Percentiles rank a stretch among this genome's conserved stretches.
These are phyloP conservation scores for Petromus typicus DNA, from an alignment of 2,113 vertebrate genomes.

Conservation along the genomic window DNA sequence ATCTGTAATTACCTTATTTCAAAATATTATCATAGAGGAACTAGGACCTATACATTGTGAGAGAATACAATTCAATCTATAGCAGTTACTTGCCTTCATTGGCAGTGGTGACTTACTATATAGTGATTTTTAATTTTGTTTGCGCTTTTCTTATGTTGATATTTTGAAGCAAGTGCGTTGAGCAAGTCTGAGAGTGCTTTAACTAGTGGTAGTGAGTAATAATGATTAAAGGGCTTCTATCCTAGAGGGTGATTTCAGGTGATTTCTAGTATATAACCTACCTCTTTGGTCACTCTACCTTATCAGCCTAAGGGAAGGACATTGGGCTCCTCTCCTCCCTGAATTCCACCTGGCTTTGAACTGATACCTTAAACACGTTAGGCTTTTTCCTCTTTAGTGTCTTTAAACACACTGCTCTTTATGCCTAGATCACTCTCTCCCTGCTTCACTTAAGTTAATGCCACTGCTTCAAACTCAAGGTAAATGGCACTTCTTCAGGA, in stretches of 20 bases:
- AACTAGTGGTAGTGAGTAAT: background rate
- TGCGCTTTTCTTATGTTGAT: background rate
- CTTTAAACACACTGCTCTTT: conserved; percentile 20
- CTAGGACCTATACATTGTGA: background rate
- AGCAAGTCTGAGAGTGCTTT: background rate
- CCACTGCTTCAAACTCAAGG: background rate
- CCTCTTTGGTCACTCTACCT: background rate
- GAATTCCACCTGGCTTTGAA: background rate
- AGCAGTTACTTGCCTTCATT: background rate
- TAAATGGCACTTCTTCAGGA: conserved; percentile 17
- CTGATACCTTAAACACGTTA: background rate
- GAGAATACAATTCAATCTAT: background rate
- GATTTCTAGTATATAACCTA: background rate
- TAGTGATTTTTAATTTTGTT: background rate
- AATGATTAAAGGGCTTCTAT: background rate
- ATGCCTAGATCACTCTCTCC: background rate
- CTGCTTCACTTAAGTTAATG: background rate
- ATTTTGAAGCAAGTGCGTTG: background rate
- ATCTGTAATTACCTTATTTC: background rate
- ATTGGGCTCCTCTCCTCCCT: background rate
- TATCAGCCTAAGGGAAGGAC: background rate
- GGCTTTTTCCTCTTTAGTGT: background rate
- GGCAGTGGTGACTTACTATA: background rate
- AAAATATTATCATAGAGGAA: conserved; percentile 15
- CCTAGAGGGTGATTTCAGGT: background rate